Conservation (phyloP, 2,797 vertebrate genomes). For the Lepilemur septentrionalis region DNA sequence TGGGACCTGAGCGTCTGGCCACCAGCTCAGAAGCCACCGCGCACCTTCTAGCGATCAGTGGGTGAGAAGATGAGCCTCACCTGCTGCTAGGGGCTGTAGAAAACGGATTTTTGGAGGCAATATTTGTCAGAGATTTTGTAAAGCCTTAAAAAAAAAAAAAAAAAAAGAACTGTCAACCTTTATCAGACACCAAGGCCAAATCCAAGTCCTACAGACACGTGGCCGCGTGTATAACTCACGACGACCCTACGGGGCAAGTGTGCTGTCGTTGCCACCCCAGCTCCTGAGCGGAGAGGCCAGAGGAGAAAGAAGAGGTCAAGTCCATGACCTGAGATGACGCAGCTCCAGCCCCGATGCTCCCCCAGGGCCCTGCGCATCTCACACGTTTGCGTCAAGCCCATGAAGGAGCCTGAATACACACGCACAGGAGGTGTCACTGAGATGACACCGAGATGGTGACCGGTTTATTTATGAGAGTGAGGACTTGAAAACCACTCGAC, state of each 20-base stretch:
- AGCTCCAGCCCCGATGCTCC: rapidly evolving
- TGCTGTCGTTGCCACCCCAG: rapidly evolving
- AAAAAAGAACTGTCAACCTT: not conserved
- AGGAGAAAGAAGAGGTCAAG: not conserved
- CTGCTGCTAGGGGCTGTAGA: no score
- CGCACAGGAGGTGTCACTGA: rapidly evolving
- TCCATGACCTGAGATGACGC: rapidly evolving
- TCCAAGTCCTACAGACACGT: not conserved
- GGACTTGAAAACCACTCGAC: not conserved
- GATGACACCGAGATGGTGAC: not conserved
- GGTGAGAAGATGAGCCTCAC: not conserved
- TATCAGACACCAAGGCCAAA: not conserved
- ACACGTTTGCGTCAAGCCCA: rapidly evolving
- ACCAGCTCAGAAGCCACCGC: not conserved
- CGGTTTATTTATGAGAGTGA: not conserved
- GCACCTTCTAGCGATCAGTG: no score
- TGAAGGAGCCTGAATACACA: not conserved
- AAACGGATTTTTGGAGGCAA: no score
- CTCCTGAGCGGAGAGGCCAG: no score
- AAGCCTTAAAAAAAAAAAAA: not conserved
- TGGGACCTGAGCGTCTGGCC: not conserved
- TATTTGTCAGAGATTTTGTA: not conserved
- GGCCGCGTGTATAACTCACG: rapidly evolving
- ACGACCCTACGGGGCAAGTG: rapidly evolving
- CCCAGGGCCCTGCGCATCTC: not conserved